Evolutionary conservation across 1,140 invertebrate genomes (phyloP).

Genomic region (Chironomus tepperi): DNA sequence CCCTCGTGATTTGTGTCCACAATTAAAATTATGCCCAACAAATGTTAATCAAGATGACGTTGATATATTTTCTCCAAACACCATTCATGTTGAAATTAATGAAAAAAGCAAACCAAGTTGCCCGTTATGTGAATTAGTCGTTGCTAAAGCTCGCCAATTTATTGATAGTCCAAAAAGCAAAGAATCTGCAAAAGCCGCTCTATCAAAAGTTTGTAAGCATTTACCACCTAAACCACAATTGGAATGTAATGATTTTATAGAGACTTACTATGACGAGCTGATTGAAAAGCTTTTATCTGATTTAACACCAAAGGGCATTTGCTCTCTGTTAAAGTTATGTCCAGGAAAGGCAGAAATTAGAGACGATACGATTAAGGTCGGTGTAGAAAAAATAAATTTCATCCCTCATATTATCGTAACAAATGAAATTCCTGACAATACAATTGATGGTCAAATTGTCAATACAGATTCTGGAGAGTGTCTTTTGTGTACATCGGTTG

Average conservation of each 20-base stretch:
- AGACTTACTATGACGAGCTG: constrained; percentile 63
- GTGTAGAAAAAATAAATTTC: constrained; percentile 29
- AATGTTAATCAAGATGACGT: constrained; percentile 42
- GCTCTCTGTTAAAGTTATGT: constrained; percentile 64
- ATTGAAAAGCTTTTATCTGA: constrained; percentile 68
- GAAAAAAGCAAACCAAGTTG: constrained; percentile 49
- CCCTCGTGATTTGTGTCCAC: constrained; percentile 50
- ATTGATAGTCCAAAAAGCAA: constrained; percentile 38
- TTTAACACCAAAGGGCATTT: constrained; percentile 68
- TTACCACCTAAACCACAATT: constrained; percentile 51
- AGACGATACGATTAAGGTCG: constrained; percentile 32
- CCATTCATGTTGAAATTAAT: constrained; percentile 4
- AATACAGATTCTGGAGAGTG: constrained; percentile 29
- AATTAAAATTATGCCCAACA: constrained; percentile 41
- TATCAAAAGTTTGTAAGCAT: constrained; percentile 64
- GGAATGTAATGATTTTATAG: constrained; percentile 68
- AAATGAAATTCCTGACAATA: constrained; percentile 53
- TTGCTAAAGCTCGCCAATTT: constrained; percentile 47
- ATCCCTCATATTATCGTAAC: constrained; percentile 39
- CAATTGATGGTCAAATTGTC: constrained; percentile 41
- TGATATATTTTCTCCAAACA: constrained; percentile 43
- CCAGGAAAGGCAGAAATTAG: constrained; percentile 37
- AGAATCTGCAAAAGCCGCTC: constrained; percentile 42
- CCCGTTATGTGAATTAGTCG: constrained; percentile 72
- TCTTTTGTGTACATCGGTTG: background rate